Conservation (phyloP, 2,113 vertebrate genomes). For the Eolophus roseicapilla region DNA sequence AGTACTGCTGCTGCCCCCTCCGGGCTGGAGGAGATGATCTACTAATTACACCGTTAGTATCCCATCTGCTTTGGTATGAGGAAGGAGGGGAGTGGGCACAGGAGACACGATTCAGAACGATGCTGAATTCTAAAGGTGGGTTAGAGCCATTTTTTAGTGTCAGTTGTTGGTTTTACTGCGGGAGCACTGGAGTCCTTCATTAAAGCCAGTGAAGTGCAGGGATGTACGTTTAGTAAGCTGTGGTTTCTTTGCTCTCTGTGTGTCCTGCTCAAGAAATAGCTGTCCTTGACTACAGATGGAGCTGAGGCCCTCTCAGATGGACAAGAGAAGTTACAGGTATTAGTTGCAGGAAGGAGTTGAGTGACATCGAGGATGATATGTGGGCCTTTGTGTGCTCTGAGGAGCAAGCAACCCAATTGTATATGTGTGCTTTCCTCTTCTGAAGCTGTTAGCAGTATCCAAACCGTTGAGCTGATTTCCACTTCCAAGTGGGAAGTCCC, state of each 20-base stretch:
- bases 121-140: neutral
- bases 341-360: neutral
- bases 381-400: neutral
- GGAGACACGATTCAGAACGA: neutral
- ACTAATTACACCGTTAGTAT: neutral
- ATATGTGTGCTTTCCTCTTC: neutral
- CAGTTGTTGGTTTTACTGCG: neutral
- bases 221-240: neutral
- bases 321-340: neutral
- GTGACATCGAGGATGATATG: neutral
- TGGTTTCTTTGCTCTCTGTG: neutral
- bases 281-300: fast-evolving
- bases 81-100: neutral
- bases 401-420: neutral
- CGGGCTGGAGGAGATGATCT: neutral
- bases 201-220: neutral
- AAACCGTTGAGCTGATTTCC: fast-evolving
- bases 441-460: neutral
- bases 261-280: neutral
- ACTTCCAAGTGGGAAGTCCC: neutral
- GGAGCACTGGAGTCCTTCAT: neutral
- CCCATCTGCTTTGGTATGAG: fast-evolving
- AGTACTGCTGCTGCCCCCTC: neutral
- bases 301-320: neutral
- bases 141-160: neutral